Percentiles rank a stretch among this genome's conserved stretches.
Conservation (phyloP, 2,888 invertebrate genomes). For the Seira ritae region DNA sequence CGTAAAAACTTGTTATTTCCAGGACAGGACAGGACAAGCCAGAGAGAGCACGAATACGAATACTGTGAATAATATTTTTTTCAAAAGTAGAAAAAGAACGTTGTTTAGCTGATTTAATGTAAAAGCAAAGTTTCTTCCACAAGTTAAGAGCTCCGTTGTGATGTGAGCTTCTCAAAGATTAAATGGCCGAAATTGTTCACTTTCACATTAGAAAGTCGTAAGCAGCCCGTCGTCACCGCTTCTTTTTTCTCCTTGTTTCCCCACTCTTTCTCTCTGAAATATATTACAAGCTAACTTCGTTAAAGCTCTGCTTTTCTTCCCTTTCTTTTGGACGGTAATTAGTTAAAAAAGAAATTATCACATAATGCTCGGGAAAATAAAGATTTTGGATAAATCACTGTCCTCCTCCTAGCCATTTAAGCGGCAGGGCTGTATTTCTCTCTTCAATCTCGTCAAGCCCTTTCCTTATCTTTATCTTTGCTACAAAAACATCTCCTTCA, state of each 20-base stretch:
- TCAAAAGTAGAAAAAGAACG: constrained; percentile 37
- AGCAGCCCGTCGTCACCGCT: constrained; percentile 1
- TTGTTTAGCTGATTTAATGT: constrained; percentile 62
- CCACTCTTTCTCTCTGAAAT: constrained; percentile 19
- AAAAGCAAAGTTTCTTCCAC: constrained; percentile 59
- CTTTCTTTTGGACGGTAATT: constrained; percentile 35
- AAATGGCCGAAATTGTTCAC: constrained; percentile 52
- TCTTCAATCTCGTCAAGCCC: not conserved
- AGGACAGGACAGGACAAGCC: constrained; percentile 13
- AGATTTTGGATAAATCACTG: constrained; percentile 50
- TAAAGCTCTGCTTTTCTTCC: constrained; percentile 11
- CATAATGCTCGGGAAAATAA: constrained; percentile 31
- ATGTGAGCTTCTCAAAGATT: constrained; percentile 41
- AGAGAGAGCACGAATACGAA: not conserved
- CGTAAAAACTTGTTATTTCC: constrained; percentile 51
- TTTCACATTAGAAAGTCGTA: constrained; percentile 13
- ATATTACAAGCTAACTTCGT: constrained; percentile 17
- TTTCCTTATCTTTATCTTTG: not conserved
- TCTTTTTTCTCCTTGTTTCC: constrained; percentile 16
- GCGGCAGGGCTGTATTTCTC: not conserved
- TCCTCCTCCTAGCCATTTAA: not conserved
- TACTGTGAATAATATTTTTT: constrained; percentile 20
- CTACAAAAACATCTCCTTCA: not conserved
- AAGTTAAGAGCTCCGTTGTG: constrained; percentile 42
- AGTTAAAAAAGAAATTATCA: constrained; percentile 45